These are phyloP conservation scores for Artemia sp. DNA, from an alignment of 2,888 invertebrate species.

Conservation along the genomic window DNA sequence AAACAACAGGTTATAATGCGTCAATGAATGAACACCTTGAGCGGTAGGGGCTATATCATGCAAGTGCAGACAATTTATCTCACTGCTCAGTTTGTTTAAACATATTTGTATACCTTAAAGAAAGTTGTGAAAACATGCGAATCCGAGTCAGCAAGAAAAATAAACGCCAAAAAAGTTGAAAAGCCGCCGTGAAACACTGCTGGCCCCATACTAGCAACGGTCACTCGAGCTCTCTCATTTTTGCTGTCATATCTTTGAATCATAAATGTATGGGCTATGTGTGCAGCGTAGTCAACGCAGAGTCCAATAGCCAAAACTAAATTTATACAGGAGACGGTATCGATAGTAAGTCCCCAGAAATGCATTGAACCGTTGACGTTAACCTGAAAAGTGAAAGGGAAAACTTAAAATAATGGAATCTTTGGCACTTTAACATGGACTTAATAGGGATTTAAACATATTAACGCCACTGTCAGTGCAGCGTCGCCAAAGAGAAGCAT, in stretches of 20 bases:
- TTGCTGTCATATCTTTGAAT: constrained; percentile 39
- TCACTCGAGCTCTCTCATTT: constrained; percentile 40
- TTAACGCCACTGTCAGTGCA: no score
- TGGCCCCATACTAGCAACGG: constrained; percentile 52
- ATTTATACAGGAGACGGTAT: constrained; percentile 61
- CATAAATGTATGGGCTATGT: constrained; percentile 61
- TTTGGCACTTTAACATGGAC: no score
- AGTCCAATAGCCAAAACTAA: constrained; percentile 61
- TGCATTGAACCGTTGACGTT: constrained; percentile 61
- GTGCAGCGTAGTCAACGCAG: constrained; percentile 66
- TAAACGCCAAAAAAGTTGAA: constrained; percentile 54
- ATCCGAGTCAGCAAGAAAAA: constrained; percentile 48
- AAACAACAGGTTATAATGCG: no score
- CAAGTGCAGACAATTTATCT: no score
- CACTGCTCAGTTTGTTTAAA: constrained; percentile 8
- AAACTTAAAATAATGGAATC: constrained; percentile 20
- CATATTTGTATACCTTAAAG: constrained; percentile 38
- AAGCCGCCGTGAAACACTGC: constrained; percentile 61
- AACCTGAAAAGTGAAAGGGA: constrained; percentile 31
- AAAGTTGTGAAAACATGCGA: constrained; percentile 60
- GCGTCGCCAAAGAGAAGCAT: no score
- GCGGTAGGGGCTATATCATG: no score
- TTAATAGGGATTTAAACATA: no score
- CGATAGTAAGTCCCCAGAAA: constrained; percentile 62
- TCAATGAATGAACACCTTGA: no score